Base-by-base conservation (phyloP, 2,113 vertebrate species). In the Otocyon megalotis region DNA sequence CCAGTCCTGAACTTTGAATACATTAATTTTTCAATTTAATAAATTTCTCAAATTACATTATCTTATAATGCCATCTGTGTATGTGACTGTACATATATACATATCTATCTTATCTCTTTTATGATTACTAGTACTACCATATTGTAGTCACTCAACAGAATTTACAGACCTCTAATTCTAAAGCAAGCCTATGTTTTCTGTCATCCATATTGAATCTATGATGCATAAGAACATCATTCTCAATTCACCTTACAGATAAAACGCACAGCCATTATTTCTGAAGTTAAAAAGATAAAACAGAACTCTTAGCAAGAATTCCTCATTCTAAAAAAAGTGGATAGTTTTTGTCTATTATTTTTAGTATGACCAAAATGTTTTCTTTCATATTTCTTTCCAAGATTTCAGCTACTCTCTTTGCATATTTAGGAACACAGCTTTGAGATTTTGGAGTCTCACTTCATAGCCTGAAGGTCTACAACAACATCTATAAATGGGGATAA, bases 401-500 rank as follows among this genome's bases (percentile, higher is more conserved):
- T n/a, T 93, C 8, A 35, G 3, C 72, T 76, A 19, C 35, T 93
- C 2, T 10, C 6, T 94, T 97, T 77, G n/a, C 28, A 3, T 43
- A 67, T 86, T 79, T 50, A 76, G 53, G 56, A 90, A 22, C 12
- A 76, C 0, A 79, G 50, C 53, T 91, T 76, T 90, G 88, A 91
- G 35, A 58, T 63, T 94, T 90, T 86, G 79, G 69, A 91, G 56
- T 87, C 50, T 91, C 26, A 65, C 14, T 48, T 83, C 28, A 80
- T 56, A 84, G 85, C 90, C 54, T n/a, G 30, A 96, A 54, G 72
- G 69, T 35, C 56, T 81, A 19, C 50, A 26, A 84, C 71, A 97
- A 62, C 87, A 95, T 96, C 93, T 95, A 93, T 93, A 95, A 97
- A 80, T 87, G 86, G 71, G 56, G 74, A 90, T 95, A 96, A 97